phyloP scores from a whole-genome alignment of 2,888 invertebrate species.

The Ctena decussata region DNA sequence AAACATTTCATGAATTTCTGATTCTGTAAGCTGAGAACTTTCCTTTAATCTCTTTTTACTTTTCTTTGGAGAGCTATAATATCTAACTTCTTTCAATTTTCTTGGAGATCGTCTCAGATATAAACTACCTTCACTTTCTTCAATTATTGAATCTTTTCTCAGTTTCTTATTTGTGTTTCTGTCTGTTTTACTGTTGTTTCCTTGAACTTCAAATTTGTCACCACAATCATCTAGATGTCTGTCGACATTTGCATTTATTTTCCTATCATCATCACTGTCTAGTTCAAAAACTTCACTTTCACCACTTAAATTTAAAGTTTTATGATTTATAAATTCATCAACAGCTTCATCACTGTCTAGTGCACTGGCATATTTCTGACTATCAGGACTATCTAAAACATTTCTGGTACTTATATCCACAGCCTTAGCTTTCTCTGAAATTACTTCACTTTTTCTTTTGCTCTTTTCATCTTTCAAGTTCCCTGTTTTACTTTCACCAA shows the following conservation, averaged over 20 bases:
- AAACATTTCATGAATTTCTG: constrained; percentile 5
- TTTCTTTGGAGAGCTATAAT: background rate
- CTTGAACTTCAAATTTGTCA: background rate
- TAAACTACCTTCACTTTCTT: background rate
- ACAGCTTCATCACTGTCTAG: background rate
- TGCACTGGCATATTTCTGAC: background rate
- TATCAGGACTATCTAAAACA: background rate
- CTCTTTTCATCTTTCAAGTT: background rate
- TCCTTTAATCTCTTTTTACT: background rate
- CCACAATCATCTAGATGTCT: background rate
- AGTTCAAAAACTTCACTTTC: constrained; percentile 9
- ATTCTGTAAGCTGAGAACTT: constrained; percentile 1
- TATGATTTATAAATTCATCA: constrained; percentile 9
- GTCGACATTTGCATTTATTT: constrained; percentile 19
- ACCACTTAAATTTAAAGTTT: background rate
- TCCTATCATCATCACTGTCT: constrained; percentile 24
- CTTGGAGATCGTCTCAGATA: constrained; percentile 55
- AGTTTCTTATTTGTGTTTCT: background rate
- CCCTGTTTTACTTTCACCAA: background rate
- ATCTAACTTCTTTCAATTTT: constrained; percentile 35
- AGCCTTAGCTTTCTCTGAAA: background rate
- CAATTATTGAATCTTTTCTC: background rate
- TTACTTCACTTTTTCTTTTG: background rate
- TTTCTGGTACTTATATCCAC: background rate
- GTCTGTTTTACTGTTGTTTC: background rate